Percentiles rank a stretch among this genome's conserved stretches.
Conservation (phyloP, 2,797 vertebrate genomes). For the Crocodylus rhombifer region DNA sequence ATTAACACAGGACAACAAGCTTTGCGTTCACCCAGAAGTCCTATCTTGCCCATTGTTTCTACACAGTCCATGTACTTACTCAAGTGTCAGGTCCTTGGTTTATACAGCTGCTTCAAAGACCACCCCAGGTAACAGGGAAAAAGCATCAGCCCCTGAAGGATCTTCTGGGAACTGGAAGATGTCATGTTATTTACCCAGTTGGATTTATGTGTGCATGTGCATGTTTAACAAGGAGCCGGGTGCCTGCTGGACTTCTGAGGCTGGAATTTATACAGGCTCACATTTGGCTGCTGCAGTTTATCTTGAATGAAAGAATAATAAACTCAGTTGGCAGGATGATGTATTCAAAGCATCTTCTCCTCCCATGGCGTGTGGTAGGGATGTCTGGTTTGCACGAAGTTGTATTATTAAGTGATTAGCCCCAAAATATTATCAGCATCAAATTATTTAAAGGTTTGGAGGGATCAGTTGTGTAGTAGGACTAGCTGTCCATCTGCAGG, state of each 20-base stretch:
- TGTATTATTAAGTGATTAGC: conserved; percentile 79
- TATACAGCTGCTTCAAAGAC: conserved; percentile 78
- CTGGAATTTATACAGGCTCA: conserved; percentile 84
- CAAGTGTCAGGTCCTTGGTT: conserved; percentile 57
- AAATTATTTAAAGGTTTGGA: conserved; percentile 71
- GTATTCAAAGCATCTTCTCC: conserved; percentile 80
- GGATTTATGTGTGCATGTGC: conserved; percentile 76
- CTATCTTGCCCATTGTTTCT: conserved; percentile 62
- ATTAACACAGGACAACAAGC: conserved; percentile 53
- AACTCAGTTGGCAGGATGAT: conserved; percentile 82
- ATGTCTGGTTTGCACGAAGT: conserved; percentile 75
- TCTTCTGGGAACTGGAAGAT: conserved; percentile 61
- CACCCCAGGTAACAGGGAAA: conserved; percentile 78
- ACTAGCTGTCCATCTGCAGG: conserved; percentile 13
- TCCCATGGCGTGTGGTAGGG: conserved; percentile 65
- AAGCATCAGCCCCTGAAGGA: conserved; percentile 69
- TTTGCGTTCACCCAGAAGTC: conserved; percentile 66
- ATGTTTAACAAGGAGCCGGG: conserved; percentile 71
- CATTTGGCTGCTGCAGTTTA: conserved; percentile 80
- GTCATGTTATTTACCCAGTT: conserved; percentile 74
- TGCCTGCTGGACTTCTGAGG: conserved; percentile 74
- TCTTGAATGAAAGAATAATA: conserved; percentile 83
- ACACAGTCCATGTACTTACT: conserved; percentile 20
- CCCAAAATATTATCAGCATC: conserved; percentile 75
- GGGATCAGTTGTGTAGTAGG: conserved; percentile 43